phyloP scores from a whole-genome alignment of 1,140 invertebrate genomes.

The Procambarus clarkii region DNA sequence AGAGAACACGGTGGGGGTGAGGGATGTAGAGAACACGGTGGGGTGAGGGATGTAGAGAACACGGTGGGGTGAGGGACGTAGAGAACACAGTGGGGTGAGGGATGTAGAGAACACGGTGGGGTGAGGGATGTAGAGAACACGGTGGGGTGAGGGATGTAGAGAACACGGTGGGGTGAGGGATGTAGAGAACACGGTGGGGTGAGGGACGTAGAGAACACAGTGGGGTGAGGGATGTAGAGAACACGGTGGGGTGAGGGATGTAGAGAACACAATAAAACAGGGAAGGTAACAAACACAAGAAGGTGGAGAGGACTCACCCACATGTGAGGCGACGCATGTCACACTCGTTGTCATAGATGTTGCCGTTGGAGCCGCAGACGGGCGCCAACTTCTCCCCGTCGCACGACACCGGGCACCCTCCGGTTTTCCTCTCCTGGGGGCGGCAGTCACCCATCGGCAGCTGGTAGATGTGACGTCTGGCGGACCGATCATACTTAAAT shows the following conservation, averaged over 20 bases:
- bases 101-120: too few species aligned
- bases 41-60: too few species aligned
- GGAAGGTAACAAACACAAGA: conserved; percentile 63
- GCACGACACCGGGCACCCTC: conserved; percentile 83
- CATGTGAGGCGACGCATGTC: conserved; percentile 93
- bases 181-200: background rate
- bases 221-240: background rate
- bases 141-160: background rate
- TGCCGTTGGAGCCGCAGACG: conserved; percentile 91
- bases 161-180: background rate
- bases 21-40: too few species aligned
- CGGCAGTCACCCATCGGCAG: conserved; percentile 92
- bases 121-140: too few species aligned
- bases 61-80: too few species aligned
- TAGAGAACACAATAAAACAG: too few species aligned
- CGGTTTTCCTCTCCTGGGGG: conserved; percentile 82
- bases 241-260: too few species aligned
- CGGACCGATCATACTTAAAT: background rate
- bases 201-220: background rate
- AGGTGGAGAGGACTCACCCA: conserved; percentile 82
- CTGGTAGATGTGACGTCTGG: conserved; percentile 91
- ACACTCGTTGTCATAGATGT: conserved; percentile 90
- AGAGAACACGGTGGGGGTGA: too few species aligned
- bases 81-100: too few species aligned
- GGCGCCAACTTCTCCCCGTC: conserved; percentile 80